Percentiles rank a stretch among this genome's conserved stretches.
Evolutionary conservation across 2,888 invertebrate genomes (phyloP).

Genomic region (Dasypogon diadema): DNA sequence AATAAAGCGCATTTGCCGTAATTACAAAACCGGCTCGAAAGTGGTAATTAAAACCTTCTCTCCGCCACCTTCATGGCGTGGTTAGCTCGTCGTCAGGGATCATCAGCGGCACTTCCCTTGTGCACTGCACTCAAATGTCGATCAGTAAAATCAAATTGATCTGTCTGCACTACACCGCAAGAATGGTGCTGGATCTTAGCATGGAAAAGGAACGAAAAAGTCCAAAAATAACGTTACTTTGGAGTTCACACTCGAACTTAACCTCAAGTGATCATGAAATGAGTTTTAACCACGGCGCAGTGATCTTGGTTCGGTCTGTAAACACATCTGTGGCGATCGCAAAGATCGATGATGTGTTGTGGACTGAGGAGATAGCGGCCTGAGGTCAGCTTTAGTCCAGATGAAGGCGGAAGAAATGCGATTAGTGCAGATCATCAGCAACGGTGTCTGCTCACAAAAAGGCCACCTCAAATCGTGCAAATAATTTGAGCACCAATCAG

Average conservation of each 20-base stretch:
- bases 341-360: slow-evolving; percentile 28
- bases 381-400: slow-evolving; percentile 11
- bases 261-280: slow-evolving; percentile 38
- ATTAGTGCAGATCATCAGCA: slow-evolving; percentile 31
- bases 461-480: neutral
- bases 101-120: neutral
- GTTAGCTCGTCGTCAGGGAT: slow-evolving; percentile 6
- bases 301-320: slow-evolving; percentile 8
- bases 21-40: slow-evolving; percentile 15
- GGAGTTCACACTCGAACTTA: slow-evolving; percentile 22
- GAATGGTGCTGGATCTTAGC: too few species aligned
- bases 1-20: slow-evolving; percentile 5
- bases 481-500: neutral
- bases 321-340: slow-evolving; percentile 1
- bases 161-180: slow-evolving; percentile 2
- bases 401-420: slow-evolving; percentile 32
- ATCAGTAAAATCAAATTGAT: slow-evolving; percentile 27
- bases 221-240: slow-evolving; percentile 34
- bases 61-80: slow-evolving; percentile 13
- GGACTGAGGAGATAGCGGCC: slow-evolving; percentile 13
- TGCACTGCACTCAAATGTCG: slow-evolving; percentile 24
- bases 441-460: neutral
- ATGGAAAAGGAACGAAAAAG: slow-evolving; percentile 14
- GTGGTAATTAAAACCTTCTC: slow-evolving; percentile 20
- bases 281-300: slow-evolving; percentile 12